Conservation (phyloP, 2,797 vertebrate genomes). For the Limosa lapponica region DNA sequence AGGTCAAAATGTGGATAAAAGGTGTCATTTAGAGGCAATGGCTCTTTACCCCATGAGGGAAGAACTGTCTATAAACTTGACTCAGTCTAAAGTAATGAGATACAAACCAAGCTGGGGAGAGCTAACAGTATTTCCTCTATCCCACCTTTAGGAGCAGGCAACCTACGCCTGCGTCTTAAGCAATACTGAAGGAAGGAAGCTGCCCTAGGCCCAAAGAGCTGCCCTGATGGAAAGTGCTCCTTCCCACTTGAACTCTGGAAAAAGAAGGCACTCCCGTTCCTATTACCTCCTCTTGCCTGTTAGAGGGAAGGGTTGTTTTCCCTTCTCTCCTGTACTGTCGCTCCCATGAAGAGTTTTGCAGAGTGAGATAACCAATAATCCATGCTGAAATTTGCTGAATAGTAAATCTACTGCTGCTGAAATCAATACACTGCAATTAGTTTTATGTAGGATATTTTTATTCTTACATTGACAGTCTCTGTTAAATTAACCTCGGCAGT, state of each 20-base stretch:
- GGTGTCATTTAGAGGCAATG: not conserved
- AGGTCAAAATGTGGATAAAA: not conserved
- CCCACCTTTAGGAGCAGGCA: not conserved
- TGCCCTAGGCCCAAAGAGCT: not conserved
- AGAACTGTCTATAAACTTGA: not conserved
- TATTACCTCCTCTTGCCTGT: not conserved
- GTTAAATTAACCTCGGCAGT: constrained; percentile 63
- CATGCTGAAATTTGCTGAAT: not conserved
- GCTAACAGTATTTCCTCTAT: not conserved
- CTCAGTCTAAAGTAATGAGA: not conserved
- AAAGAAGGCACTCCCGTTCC: not conserved
- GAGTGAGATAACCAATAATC: not conserved
- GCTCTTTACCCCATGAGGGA: not conserved
- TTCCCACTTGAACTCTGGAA: not conserved
- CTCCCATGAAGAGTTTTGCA: not conserved
- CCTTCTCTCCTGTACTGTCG: rapidly evolving
- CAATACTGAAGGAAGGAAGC: not conserved
- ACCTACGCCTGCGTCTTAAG: not conserved
- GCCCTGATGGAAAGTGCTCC: not conserved
- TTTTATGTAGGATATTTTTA: constrained; percentile 53
- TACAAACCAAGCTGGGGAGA: not conserved
- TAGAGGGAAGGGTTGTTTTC: not conserved
- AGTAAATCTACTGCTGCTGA: not conserved
- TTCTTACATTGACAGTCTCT: constrained; percentile 44
- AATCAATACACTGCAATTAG: constrained; percentile 9